Base-by-base conservation (phyloP, 2,113 vertebrate species). In the Mesitornis unicolor region DNA sequence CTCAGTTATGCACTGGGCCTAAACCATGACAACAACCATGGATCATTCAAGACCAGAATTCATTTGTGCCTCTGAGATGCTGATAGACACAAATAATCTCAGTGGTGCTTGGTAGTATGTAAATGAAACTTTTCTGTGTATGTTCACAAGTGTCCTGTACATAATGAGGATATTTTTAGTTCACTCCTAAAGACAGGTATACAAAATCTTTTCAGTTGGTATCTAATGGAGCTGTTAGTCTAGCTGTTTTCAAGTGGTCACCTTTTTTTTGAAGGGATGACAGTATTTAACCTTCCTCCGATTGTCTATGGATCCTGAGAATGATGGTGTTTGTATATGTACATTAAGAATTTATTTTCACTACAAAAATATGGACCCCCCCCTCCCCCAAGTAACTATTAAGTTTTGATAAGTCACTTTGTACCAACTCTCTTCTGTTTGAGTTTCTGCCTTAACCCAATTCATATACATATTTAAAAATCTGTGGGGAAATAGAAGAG, bases 331-430 rank as follows among this genome's bases (percentile, higher is more conserved):
- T 88, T 69, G 13, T n/a, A 12, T 25, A 33, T n/a, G 16, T 88
- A 48, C 22, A 35, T 2, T 38, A 61, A 48, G 36, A 83, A 56
- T 3, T 25, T 60, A 48, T 51, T 78, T 82, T 79, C 59, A 35
- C n/a, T 18, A 26, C 13, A 76, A 64, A 85, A 61, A 61, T 40
- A 77, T 56, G 31, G 10, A 60, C 6, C 2, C n/a, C n/a, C n/a
- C n/a, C n/a, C n/a, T n/a, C n/a, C 1, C 3, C 2, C 7, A 28
- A 2, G 10, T 8, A 78, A 29, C 2, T 11, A 50, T 57, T 67
- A 61, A 48, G 14, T 61, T 83, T 69, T 85, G 28, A 57, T 51
- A 61, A 40, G 40, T 9, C 10, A 40, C 4, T 53, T 85, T 64
- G 3, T 31, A 79, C 9, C 29, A 50, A 31, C 51, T 33, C 0